Conservation (phyloP, 2,888 invertebrate genomes). For the Scaptomyza caliginosa region DNA sequence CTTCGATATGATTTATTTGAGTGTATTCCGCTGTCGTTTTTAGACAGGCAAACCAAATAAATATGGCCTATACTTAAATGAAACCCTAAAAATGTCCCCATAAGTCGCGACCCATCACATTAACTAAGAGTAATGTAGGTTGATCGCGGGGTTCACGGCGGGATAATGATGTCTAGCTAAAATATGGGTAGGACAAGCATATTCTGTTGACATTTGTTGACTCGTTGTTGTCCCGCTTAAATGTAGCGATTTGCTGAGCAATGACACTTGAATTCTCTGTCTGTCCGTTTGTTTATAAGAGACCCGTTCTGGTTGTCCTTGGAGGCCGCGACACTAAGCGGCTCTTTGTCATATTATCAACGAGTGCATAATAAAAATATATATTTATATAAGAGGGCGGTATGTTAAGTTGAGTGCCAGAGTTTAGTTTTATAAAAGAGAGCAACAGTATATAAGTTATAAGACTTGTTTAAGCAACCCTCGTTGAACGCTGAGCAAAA, state of each 20-base stretch:
- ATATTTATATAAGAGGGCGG: slow-evolving; percentile 6
- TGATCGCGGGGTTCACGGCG: neutral
- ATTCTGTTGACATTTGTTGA: slow-evolving; percentile 9
- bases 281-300: slow-evolving; percentile 20
- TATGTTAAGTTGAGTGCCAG: neutral
- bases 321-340: slow-evolving; percentile 35
- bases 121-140: slow-evolving; percentile 44
- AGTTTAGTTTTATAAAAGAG: neutral
- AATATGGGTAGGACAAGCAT: slow-evolving; percentile 7
- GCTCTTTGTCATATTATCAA: slow-evolving; percentile 46
- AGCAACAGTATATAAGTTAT: no score
- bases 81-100: slow-evolving; percentile 64
- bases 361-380: slow-evolving; percentile 7
- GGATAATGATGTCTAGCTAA: slow-evolving; percentile 29
- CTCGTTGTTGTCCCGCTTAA: slow-evolving; percentile 8
- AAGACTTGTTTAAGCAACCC: slow-evolving; percentile 16
- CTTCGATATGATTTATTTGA: slow-evolving; percentile 2
- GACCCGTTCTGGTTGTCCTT: slow-evolving; percentile 54
- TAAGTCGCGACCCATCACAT: slow-evolving; percentile 77
- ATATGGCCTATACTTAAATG: slow-evolving; percentile 43
- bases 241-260: slow-evolving; percentile 53
- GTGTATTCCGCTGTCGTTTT: neutral
- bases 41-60: neutral
- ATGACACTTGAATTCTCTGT: slow-evolving; percentile 46
- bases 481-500: slow-evolving; percentile 11